Evolutionary conservation across 1,140 invertebrate species (phyloP).

Genomic region (Myzus persicae): DNA sequence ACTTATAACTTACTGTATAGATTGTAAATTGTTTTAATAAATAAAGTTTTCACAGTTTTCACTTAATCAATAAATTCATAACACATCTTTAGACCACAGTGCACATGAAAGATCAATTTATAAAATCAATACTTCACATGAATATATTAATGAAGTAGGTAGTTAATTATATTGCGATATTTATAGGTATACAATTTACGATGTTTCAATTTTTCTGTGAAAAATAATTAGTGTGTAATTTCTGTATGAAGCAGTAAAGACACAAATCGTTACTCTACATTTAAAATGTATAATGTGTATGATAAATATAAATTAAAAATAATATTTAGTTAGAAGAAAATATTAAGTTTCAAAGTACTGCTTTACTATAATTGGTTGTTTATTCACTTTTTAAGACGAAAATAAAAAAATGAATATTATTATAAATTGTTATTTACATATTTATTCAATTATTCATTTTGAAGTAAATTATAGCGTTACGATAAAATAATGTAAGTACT

Average conservation of each 20-base stretch:
- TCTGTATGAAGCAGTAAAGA: not conserved
- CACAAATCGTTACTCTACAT: not conserved
- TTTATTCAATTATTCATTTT: constrained; percentile 39
- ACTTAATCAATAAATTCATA: not conserved
- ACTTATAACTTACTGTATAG: no score
- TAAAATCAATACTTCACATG: no score
- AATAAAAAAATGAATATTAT: not conserved
- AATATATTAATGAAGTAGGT: no score
- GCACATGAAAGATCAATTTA: no score
- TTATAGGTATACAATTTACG: not conserved
- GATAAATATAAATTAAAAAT: not conserved
- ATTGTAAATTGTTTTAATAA: no score
- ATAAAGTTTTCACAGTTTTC: no score
- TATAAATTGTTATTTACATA: constrained; percentile 33
- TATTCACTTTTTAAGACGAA: not conserved
- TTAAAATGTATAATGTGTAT: not conserved
- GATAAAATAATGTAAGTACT: not conserved
- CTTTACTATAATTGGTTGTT: not conserved
- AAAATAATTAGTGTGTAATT: no score
- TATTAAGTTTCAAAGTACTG: not conserved
- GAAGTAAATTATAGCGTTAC: constrained; percentile 27
- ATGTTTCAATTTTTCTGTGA: not conserved
- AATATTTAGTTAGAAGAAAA: not conserved
- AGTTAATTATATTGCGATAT: not conserved
- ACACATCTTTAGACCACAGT: not conserved